These are phyloP conservation scores for Lithophane leautieri DNA, from an alignment of 2,888 invertebrate species.

Conservation along the genomic window DNA sequence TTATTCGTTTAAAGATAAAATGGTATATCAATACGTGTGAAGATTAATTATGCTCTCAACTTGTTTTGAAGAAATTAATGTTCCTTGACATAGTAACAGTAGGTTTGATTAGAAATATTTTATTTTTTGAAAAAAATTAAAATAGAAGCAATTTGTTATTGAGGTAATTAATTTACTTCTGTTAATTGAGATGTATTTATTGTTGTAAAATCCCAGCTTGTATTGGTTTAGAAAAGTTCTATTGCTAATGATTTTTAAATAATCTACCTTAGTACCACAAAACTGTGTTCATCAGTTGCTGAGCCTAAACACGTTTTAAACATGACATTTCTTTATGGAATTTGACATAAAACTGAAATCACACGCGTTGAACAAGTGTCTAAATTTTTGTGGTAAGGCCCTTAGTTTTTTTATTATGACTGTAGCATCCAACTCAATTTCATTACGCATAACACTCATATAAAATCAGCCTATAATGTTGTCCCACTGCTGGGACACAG, in stretches of 20 bases:
- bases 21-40: slow-evolving; percentile 34
- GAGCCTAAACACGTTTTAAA: too few relatives aligned
- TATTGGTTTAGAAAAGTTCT: not conserved
- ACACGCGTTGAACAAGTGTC: too few relatives aligned
- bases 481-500: too few relatives aligned
- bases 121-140: slow-evolving; percentile 26
- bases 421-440: not conserved
- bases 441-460: not conserved
- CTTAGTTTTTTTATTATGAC: not conserved
- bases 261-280: not conserved
- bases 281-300: too few relatives aligned
- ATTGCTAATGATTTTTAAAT: not conserved
- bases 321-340: too few relatives aligned
- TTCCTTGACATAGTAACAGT: slow-evolving; percentile 68
- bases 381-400: too few relatives aligned
- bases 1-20: slow-evolving; percentile 55
- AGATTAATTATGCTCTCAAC: slow-evolving; percentile 62
- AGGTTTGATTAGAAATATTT: slow-evolving; percentile 21
- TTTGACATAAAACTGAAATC: too few relatives aligned
- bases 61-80: slow-evolving; percentile 63
- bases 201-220: not conserved
- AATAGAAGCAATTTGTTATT: slow-evolving; percentile 29
- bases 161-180: slow-evolving; percentile 20
- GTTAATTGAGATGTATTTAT: slow-evolving; percentile 14
- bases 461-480: too few relatives aligned